These are phyloP conservation scores for Helicoverpa armigera DNA, from an alignment of 1,140 invertebrate species.

Conservation along the genomic window DNA sequence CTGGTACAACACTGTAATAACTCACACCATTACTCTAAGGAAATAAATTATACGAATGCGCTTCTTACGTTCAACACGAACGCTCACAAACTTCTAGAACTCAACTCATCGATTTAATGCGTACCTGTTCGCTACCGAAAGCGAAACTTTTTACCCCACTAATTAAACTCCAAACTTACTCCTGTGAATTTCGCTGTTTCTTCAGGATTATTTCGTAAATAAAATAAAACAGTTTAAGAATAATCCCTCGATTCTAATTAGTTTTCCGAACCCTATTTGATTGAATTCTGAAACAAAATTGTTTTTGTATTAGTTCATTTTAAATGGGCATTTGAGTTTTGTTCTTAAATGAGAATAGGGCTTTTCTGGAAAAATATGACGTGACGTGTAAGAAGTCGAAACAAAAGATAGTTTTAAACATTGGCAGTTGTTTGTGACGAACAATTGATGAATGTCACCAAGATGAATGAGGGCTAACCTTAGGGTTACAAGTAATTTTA, in stretches of 20 bases:
- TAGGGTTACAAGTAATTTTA: conserved; percentile 65
- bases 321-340: background rate
- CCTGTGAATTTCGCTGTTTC: conserved; percentile 51
- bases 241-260: conserved; percentile 49
- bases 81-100: conserved; percentile 16
- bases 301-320: conserved; percentile 26
- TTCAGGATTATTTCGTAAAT: conserved; percentile 52
- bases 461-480: conserved; percentile 61
- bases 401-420: background rate
- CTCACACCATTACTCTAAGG: conserved; percentile 4
- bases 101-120: conserved; percentile 54
- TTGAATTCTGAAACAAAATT: conserved; percentile 41
- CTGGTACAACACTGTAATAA: background rate
- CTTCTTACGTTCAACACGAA: conserved; percentile 14
- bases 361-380: no score
- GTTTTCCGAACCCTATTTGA: conserved; percentile 47
- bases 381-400: background rate
- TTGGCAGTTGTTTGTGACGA: conserved; percentile 52
- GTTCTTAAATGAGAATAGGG: background rate
- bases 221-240: conserved; percentile 47
- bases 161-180: conserved; percentile 56
- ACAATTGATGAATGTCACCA: conserved; percentile 61
- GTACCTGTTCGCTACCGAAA: conserved; percentile 37
- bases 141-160: conserved; percentile 50
- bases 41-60: conserved; percentile 26